Evolutionary conservation across 2,888 invertebrate genomes (phyloP), one percentile per base, ranked within the genome.

Genomic region (Drosophila emarginata): DNA sequence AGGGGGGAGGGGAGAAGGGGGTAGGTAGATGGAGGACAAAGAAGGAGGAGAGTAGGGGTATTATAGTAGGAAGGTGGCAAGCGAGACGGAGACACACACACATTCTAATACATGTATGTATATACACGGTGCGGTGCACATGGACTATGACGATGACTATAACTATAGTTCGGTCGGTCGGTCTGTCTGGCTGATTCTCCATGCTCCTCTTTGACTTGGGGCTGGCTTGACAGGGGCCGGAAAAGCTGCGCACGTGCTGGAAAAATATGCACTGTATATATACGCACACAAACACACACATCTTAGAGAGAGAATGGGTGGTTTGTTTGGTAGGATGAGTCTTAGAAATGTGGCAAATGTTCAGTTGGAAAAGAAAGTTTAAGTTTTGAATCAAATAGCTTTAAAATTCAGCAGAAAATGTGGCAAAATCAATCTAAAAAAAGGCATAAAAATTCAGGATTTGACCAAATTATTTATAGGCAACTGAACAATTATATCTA

Each of bases 211-310:
- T 52, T 58, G 28, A 53, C 77, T 64, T 68, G 23, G 67, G 58
- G 64, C 64, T 64, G 58, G 64, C 64, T 64, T 67, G 64, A 72
- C 73, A 65, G 59, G 57, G 64, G 79, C 79, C 87, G 83, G 83
- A 88, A 84, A 84, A 84, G 86, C 83, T 86, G 80, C 81, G 84
- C 87, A 84, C 87, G 84, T 88, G 88, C 87, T 82, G 88, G 88
- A 88, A 84, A 82, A 84, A 77, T 88, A 75, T 88, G 83, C 86
- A 78, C 80, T 76, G 62, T 62, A 71, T 64, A 69, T 64, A 62
- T 50, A 11, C 18, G 36, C 23, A 45, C n/a, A 32, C 28, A 45
- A 7, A 51, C 11, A 28, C 28, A 56, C 51, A 28, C 21, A 7
- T 39, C 32, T 62, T 54, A 37, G 59, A 63, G 52, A 39, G 64